Evolutionary conservation across 1,140 invertebrate species (phyloP), one percentile per base, ranked within the genome.

Genomic region (Calephelis nemesis): DNA sequence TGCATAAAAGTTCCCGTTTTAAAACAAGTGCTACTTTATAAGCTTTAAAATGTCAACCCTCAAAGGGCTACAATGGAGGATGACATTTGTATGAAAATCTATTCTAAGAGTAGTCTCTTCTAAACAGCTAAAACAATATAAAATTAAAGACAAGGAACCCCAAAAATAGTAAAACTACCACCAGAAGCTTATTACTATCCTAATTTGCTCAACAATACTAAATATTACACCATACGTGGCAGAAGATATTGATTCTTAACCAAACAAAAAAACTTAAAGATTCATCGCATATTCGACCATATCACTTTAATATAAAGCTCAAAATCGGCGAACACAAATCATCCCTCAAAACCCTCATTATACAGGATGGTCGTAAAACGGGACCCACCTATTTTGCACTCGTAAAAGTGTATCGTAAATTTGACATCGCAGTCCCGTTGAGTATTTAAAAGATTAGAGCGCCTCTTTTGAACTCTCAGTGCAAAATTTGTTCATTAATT

Each of bases 391-490:
- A 85, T 84, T 88, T 86, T 76, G 79, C 78, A 85, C 76, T 86
- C 85, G 82, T 88, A 87, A 87, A 87, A 83, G 78, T 82, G 79
- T 62, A 77, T 83, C 87, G 81, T 89, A 89, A 89, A 87, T 87
- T 87, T 74, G 50, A 67, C 79, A 75, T 79, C 84, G 80, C 84
- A 85, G 85, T 85, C 83, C 77, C 77, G 65, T 63, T 15, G 65
- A 54, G 10, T 47, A 45, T 6, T 39, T 60, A 60, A 3, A 12
- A 12, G 4, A 39, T 4, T 45, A 54, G 65, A 54, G 65, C 13
- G 10, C 10, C 8, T 11, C 52, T n/a, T 54, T 11, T 11, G 19
- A 9, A 6, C 15, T 50, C n/a, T 6, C 5, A 50, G 11, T 49
- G 13, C 7, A 11, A 4, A 30, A 30, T 30, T 4, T 4, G 30